Evolutionary conservation across 2,113 vertebrate genomes (phyloP).

Genomic region (Pholis gunnellus): DNA sequence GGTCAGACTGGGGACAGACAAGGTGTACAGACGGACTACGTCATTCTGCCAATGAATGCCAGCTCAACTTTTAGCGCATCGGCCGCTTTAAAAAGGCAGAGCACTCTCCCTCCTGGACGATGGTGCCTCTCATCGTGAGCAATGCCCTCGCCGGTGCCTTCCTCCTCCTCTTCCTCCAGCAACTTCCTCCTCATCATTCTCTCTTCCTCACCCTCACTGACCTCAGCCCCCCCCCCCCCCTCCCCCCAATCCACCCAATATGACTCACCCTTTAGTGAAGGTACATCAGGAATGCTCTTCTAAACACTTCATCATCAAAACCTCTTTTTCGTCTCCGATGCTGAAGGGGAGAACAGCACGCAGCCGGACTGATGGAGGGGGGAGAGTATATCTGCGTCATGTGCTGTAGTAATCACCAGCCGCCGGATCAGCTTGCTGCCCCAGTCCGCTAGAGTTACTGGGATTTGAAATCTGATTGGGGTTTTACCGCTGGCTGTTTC

Average conservation of each 20-base stretch:
- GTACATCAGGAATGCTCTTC: conserved; percentile 59
- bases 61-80: conserved; percentile 66
- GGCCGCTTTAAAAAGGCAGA: conserved; percentile 65
- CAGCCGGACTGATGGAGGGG: background rate
- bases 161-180: conserved; percentile 31
- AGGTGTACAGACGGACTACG: conserved; percentile 73
- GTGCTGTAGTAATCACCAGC: conserved; percentile 59
- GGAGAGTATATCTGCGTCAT: conserved; percentile 61
- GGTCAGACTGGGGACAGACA: conserved; percentile 73
- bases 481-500: conserved; percentile 65
- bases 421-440: conserved; percentile 55
- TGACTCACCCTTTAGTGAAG: conserved; percentile 64
- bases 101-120: conserved; percentile 61
- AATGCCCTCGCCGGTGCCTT: conserved; percentile 42
- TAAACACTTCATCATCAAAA: conserved; percentile 67
- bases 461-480: conserved; percentile 72
- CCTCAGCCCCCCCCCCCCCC: conserved; percentile 24
- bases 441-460: conserved; percentile 59
- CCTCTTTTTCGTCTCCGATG: conserved; percentile 36
- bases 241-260: conserved; percentile 16
- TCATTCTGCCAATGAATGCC: conserved; percentile 75
- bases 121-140: conserved; percentile 64
- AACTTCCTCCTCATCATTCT: conserved; percentile 65
- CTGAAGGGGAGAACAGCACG: conserved; percentile 15
- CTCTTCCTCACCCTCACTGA: conserved; percentile 54